Conservation (phyloP, 2,888 invertebrate species). For the Sinodicranocentrus sp. region DNA sequence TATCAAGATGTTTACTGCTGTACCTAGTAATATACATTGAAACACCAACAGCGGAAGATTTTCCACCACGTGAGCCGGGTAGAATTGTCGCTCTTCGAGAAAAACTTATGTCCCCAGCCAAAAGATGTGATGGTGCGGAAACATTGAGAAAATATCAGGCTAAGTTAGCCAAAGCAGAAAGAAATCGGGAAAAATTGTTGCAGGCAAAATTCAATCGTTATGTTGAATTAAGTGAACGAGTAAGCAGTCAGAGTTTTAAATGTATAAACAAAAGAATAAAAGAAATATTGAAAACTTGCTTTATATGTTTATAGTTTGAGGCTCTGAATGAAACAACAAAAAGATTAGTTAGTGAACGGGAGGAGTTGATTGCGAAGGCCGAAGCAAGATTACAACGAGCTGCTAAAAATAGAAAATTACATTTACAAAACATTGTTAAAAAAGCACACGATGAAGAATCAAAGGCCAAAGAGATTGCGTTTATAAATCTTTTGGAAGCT, state of each 20-base stretch:
- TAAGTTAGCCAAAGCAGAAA: slow-evolving; percentile 94
- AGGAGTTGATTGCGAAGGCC: slow-evolving; percentile 72
- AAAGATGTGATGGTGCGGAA: slow-evolving; percentile 78
- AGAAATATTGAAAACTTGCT: not conserved
- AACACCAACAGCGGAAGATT: slow-evolving; percentile 64
- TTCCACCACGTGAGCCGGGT: slow-evolving; percentile 67
- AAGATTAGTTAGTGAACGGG: slow-evolving; percentile 71
- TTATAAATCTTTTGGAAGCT: slow-evolving; percentile 96
- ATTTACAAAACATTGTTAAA: slow-evolving; percentile 89
- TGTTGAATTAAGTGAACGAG: slow-evolving; percentile 75
- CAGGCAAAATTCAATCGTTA: slow-evolving; percentile 80
- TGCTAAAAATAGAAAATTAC: slow-evolving; percentile 92
- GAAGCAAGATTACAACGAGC: slow-evolving; percentile 84
- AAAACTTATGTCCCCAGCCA: slow-evolving; percentile 75
- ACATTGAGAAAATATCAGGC: slow-evolving; percentile 89
- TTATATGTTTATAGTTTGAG: slow-evolving; percentile 65
- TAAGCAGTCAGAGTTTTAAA: no score
- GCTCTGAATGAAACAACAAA: slow-evolving; percentile 75
- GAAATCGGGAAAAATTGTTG: slow-evolving; percentile 89
- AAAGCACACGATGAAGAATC: slow-evolving; percentile 99
- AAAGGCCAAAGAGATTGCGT: slow-evolving; percentile 97
- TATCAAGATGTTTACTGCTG: no score
- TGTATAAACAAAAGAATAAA: no score
- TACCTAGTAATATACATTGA: no score
- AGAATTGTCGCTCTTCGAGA: slow-evolving; percentile 72